These are phyloP conservation scores for Eristalis pertinax DNA, from an alignment of 2,888 invertebrate genomes.

Conservation along the genomic window DNA sequence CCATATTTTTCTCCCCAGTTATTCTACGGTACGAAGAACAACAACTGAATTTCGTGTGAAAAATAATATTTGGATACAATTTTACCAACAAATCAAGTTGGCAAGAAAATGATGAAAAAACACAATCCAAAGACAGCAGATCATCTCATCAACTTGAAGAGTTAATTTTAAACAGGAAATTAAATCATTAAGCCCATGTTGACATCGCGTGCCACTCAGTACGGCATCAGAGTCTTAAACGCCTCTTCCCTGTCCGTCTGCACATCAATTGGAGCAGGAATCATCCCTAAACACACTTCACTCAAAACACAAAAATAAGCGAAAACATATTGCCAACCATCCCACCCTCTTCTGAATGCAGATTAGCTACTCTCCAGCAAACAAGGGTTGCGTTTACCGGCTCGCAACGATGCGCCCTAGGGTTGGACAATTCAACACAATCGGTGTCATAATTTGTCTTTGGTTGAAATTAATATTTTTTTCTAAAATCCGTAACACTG, in stretches of 20 bases:
- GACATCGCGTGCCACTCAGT: neutral
- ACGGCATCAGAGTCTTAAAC: neutral
- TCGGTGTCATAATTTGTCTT: constrained; percentile 67
- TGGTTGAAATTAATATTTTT: constrained; percentile 61
- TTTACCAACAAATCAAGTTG: too few species aligned
- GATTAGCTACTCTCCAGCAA: neutral
- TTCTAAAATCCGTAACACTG: constrained; percentile 35
- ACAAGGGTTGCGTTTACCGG: constrained; percentile 25
- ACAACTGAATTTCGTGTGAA: too few species aligned
- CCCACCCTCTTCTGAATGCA: constrained; percentile 2
- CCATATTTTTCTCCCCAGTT: too few species aligned
- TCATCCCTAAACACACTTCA: constrained; percentile 5
- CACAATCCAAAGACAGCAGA: too few species aligned
- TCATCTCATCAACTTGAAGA: neutral
- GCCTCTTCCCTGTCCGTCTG: neutral
- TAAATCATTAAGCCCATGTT: constrained; percentile 18
- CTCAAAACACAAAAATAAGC: neutral
- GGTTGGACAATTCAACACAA: constrained; percentile 22
- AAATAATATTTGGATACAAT: too few species aligned
- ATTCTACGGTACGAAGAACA: too few species aligned
- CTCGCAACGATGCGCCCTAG: neutral
- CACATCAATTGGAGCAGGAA: neutral
- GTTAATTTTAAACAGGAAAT: constrained; percentile 43
- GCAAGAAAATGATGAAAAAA: too few species aligned
- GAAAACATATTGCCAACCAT: constrained; percentile 24